Base-by-base conservation (phyloP, 1,140 invertebrate species). In the Drosophila guanche region DNA sequence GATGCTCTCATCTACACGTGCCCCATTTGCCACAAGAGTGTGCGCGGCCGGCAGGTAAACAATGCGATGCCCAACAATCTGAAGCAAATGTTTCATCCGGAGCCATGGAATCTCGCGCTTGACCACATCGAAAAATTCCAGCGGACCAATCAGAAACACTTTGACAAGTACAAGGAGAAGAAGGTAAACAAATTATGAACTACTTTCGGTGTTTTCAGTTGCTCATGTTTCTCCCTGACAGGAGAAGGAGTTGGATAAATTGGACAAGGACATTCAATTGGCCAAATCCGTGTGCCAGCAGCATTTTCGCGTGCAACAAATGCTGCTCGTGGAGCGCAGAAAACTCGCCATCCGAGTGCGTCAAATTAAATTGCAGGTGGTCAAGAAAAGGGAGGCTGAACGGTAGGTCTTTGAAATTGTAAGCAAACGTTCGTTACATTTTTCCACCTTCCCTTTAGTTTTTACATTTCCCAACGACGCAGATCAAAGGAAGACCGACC, bases 1-100 rank as follows among this genome's bases (percentile, higher is more conserved):
- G 76, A 89, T 47, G 62, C 76, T 0, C 51, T 57, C 12, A 48
- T 63, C 4, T 90, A 51, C 23, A 59, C 37, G 10, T 90, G 88
- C 42, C 67, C 69, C 10, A 53, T 83, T 1, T 90, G 88, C 16
- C 27, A 10, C 6, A 51, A 42, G 8, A 51, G 27, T 0, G 76
- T 84, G n/a, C 72, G 79, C 0, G 88, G 83, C 0, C 66, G 88
- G 0, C 50, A 84, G 23, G 16, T 90, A 0, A 60, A 45, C 47
- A 90, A 90, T 33, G 5, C 46, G 1, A 59, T 90, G 81, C 76
- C 83, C 6, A 16, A 10, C 33, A 51, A 42, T 51, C 41, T 84
- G 0, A 90, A 90, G 55, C 40, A 53, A 3, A 43, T 80, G 16
- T 90, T 90, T 46, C 88, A 90, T 52, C 81, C 88, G 14, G 66